These are phyloP conservation scores for Tanytarsus gracilentus DNA, from an alignment of 2,888 invertebrate species.

Conservation along the genomic window DNA sequence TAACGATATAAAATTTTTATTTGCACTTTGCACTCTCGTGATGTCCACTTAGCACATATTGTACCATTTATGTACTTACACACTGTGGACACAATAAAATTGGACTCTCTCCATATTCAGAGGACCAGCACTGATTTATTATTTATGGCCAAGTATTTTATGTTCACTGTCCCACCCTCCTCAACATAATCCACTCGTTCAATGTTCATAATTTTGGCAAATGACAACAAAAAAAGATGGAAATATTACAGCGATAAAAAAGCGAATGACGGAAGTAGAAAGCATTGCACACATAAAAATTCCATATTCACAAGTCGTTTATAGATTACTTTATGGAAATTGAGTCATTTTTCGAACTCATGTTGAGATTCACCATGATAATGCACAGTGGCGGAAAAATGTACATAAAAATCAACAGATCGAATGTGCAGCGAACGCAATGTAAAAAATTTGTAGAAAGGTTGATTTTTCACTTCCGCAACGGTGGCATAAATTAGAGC, in stretches of 20 bases:
- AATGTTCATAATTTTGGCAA: background rate
- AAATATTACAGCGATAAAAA: background rate
- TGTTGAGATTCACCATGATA: too few species aligned
- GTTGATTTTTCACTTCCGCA: constrained; percentile 16
- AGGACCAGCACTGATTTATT: constrained; percentile 14
- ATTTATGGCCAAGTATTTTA: constrained; percentile 20
- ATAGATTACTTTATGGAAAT: constrained; percentile 22
- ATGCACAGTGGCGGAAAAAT: too few species aligned
- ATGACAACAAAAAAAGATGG: background rate
- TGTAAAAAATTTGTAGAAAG: constrained; percentile 10
- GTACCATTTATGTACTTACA: too few species aligned
- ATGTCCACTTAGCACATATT: too few species aligned
- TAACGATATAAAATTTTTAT: too few species aligned
- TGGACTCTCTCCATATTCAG: background rate
- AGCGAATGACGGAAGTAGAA: background rate
- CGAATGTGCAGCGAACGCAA: background rate
- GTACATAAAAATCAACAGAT: background rate
- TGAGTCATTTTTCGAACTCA: constrained; percentile 16
- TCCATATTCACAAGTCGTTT: constrained; percentile 1
- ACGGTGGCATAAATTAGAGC: background rate
- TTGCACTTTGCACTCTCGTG: too few species aligned
- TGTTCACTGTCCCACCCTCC: background rate
- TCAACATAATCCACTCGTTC: background rate
- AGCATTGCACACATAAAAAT: constrained; percentile 10
- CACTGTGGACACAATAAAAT: background rate